Base-by-base conservation (phyloP, 2,888 invertebrate genomes). In the Trissolcus brochymenae region DNA sequence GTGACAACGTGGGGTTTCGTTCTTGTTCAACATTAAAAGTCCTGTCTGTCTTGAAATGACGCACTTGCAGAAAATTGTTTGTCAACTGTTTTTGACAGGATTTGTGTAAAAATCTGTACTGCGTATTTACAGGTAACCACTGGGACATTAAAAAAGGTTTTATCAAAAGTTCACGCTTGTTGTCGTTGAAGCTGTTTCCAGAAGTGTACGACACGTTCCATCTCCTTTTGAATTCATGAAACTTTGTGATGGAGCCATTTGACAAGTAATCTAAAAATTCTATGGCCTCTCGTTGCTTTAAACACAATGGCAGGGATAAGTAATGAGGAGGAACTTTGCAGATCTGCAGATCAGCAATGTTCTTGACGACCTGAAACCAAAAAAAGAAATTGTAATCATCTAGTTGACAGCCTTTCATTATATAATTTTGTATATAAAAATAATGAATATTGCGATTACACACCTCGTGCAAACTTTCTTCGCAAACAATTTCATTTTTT, bases 31-130 rank as follows among this genome's bases (percentile, higher is more conserved):
- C 92, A 80, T 92, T 91, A 29, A 94, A 90, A 77, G 92, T 93
- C 62, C 95, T 91, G 80, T 95, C 93, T 0, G 96, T 96, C 90
- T 96, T 96, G 87, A 96, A 96, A 43, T 92, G 92, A 61, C 96
- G 91, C 16, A 92, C 90, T 87, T 94, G 94, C 17, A 92, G 86
- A 82, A 90, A 90, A 35, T 81, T 73, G 40, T 74, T 71, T 54
- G 21, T 82, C 50, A 43, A 80, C 82, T 35, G 80, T 55, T 71
- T 72, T 7, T 71, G 66, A 41, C 76, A 80, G 56, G 82, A 66
- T 53, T 79, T 82, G 70, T 81, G 82, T 17, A 81, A 68, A 57
- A 82, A 73, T 76, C 73, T 83, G 29, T 64, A 14, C 11, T 82
- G 81, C 67, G 80, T 82, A 6, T 71, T 74, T 6, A 79, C 40